These are phyloP conservation scores for Tragelaphus strepsiceros DNA, from an alignment of 2,113 vertebrate genomes.

Conservation along the genomic window DNA sequence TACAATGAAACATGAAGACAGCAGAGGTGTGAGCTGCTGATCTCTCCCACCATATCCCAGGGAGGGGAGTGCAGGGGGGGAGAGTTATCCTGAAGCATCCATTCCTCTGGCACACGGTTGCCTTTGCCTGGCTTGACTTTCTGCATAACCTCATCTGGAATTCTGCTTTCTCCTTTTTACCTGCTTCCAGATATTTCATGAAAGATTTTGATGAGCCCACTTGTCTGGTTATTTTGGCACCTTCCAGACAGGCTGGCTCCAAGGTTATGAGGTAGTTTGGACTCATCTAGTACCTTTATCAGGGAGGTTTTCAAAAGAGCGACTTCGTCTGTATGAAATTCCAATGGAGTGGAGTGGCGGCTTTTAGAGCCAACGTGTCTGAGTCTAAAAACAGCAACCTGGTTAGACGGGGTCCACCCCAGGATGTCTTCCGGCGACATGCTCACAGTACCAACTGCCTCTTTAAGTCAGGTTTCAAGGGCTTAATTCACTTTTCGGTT, in stretches of 20 bases:
- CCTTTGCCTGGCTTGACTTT: not conserved
- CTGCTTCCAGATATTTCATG: not conserved
- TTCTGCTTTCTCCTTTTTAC: slow-evolving; percentile 14
- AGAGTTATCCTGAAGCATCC: not conserved
- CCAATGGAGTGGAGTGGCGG: not conserved
- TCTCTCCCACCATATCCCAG: not conserved
- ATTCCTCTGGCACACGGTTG: too few species aligned
- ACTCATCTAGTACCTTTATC: slow-evolving; percentile 30
- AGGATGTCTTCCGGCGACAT: not conserved
- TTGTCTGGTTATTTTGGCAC: slow-evolving; percentile 30
- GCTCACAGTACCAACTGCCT: not conserved
- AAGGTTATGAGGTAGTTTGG: slow-evolving; percentile 27
- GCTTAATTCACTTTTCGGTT: not conserved
- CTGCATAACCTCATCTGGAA: not conserved
- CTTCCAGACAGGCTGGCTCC: slow-evolving; percentile 21
- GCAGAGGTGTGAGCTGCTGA: not conserved
- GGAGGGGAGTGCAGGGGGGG: not conserved
- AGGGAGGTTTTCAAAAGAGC: not conserved
- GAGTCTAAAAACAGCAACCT: slow-evolving; percentile 29
- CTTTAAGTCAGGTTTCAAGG: not conserved
- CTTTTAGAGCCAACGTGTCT: slow-evolving; percentile 34
- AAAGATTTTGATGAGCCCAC: not conserved
- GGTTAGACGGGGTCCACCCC: not conserved
- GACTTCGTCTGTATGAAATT: not conserved
- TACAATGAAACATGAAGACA: not conserved